phyloP scores from a whole-genome alignment of 30 jellyfish, hydroid and myxozoan species.

The Rhopilema esculentum region DNA sequence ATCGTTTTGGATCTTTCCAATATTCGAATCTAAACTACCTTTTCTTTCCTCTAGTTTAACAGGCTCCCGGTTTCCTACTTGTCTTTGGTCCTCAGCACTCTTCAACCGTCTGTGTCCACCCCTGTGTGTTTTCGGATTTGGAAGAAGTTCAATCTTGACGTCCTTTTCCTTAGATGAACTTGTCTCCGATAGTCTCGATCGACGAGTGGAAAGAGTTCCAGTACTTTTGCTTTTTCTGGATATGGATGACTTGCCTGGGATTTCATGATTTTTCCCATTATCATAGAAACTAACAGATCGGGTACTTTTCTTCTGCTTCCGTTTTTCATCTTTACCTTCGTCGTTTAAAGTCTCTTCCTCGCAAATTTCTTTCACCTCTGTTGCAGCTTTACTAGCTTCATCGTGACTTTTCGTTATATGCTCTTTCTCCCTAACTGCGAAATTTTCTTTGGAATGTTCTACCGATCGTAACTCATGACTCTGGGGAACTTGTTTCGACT shows the following conservation, averaged over 20 bases:
- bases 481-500: neutral
- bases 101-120: neutral
- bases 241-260: slow-evolving; percentile 19
- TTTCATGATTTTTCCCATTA: slow-evolving; percentile 1
- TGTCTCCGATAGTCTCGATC: slow-evolving; percentile 14
- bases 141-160: slow-evolving; percentile 38
- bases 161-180: slow-evolving; percentile 14
- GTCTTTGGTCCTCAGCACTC: slow-evolving; percentile 22
- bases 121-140: slow-evolving; percentile 43
- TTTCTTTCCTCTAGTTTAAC: neutral
- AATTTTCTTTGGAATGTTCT: neutral
- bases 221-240: slow-evolving; percentile 56
- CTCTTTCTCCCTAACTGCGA: neutral
- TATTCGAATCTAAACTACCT: slow-evolving; percentile 16
- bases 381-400: neutral
- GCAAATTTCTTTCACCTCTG: neutral
- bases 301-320: neutral
- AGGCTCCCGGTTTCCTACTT: neutral
- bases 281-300: slow-evolving; percentile 58
- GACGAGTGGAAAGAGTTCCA: slow-evolving; percentile 36
- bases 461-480: neutral
- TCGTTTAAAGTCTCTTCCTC: neutral
- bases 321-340: neutral
- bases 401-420: neutral
- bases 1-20: neutral